phyloP scores from a whole-genome alignment of 2,888 invertebrate genomes.

The Malacosoma neustria region DNA sequence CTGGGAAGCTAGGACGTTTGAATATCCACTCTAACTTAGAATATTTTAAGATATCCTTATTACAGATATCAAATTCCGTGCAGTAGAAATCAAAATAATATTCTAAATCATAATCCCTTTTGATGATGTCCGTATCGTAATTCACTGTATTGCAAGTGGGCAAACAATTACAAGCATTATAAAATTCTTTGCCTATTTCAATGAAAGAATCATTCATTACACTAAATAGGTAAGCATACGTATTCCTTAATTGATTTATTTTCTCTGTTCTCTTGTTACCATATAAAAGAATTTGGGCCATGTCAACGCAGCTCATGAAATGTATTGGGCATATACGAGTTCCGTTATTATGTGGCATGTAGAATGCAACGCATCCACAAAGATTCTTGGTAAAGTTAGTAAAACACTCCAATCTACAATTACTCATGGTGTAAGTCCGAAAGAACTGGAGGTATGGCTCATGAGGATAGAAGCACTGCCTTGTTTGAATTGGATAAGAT shows the following conservation, averaged over 20 bases:
- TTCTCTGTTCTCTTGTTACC: background rate
- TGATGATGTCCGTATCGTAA: background rate
- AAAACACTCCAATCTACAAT: conserved; percentile 78
- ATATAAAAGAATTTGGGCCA: background rate
- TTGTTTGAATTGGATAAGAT: conserved; percentile 23
- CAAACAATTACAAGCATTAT: background rate
- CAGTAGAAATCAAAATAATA: background rate
- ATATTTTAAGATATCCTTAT: background rate
- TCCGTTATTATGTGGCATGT: conserved; percentile 64
- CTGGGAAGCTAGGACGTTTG: background rate
- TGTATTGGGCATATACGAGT: background rate
- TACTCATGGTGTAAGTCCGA: conserved; percentile 77
- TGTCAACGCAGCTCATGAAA: background rate
- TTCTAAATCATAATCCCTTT: background rate
- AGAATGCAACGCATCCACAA: conserved; percentile 77
- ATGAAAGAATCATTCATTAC: too few relatives aligned
- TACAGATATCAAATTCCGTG: background rate
- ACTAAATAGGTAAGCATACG: too few relatives aligned
- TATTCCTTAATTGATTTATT: background rate
- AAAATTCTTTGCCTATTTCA: too few relatives aligned
- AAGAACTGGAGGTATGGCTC: conserved; percentile 76
- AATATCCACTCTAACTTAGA: background rate
- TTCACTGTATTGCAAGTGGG: background rate
- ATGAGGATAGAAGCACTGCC: conserved; percentile 77
- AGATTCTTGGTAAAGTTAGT: conserved; percentile 71